A percentile compares a stretch with the other conserved stretches of the same genome.
Evolutionary conservation across 2,797 vertebrate genomes (phyloP).

Genomic region (Gadopsis bispinosus): DNA sequence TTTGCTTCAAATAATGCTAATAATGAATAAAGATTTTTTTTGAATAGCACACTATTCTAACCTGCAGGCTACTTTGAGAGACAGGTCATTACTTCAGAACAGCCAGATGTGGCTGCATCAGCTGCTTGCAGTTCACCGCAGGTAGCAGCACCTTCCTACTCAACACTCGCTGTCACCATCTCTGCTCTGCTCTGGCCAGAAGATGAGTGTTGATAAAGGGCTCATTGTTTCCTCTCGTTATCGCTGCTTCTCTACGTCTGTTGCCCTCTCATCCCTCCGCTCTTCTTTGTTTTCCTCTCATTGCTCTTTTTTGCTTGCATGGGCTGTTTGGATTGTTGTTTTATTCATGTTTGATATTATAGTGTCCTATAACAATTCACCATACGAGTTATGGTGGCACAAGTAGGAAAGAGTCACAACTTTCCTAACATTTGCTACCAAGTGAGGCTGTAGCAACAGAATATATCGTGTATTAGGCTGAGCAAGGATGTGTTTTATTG

Average conservation of each 20-base stretch:
- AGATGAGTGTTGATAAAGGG: constrained; percentile 55
- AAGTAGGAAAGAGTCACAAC: neutral
- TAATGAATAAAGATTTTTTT: constrained; percentile 46
- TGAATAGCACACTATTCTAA: constrained; percentile 17
- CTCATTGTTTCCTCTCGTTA: constrained; percentile 32
- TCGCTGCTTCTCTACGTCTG: neutral
- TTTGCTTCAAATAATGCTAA: constrained; percentile 4
- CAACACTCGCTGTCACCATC: constrained; percentile 46
- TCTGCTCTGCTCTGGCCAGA: constrained; percentile 29
- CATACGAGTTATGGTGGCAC: neutral
- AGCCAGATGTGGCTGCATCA: constrained; percentile 22
- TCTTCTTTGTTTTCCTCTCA: neutral
- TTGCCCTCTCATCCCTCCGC: constrained; percentile 6
- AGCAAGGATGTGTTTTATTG: neutral
- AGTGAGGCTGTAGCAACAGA: neutral
- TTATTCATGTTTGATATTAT: neutral
- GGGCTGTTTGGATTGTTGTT: neutral
- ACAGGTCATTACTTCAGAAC: constrained; percentile 47
- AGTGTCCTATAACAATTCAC: neutral
- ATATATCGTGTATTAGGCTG: neutral
- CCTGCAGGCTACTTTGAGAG: constrained; percentile 39
- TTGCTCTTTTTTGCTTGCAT: neutral
- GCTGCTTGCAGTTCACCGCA: constrained; percentile 66
- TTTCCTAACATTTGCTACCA: neutral
- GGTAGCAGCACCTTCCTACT: constrained; percentile 54